Evolutionary conservation across 2,888 invertebrate genomes (phyloP).

Genomic region (Pegoplata infirma): DNA sequence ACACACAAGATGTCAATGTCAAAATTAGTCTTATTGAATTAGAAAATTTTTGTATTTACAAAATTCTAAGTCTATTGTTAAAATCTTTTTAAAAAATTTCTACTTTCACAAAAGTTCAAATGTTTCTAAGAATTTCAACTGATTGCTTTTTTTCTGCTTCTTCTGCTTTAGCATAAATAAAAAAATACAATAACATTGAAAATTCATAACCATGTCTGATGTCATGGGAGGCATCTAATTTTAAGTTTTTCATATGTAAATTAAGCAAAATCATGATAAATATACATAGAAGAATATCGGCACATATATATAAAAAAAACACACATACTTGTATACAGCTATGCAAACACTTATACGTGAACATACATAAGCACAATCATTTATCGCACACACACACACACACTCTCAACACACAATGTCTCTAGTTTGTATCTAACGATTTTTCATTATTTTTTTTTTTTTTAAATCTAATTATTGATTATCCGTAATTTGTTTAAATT

Average conservation of each 20-base stretch:
- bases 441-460: too few species aligned
- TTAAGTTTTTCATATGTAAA: constrained; percentile 26
- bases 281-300: too few species aligned
- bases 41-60: background rate
- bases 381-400: background rate
- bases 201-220: constrained; percentile 22
- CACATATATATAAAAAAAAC: background rate
- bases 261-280: constrained; percentile 2
- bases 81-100: background rate
- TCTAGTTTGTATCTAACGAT: background rate
- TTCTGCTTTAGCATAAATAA: background rate
- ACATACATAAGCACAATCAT: background rate
- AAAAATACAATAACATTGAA: constrained; percentile 5
- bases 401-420: background rate
- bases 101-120: background rate
- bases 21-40: background rate
- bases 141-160: constrained; percentile 6
- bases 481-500: constrained; percentile 46
- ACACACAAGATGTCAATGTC: background rate
- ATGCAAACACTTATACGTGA: background rate
- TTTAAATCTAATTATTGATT: constrained; percentile 49
- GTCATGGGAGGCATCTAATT: constrained; percentile 25
- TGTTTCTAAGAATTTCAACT: constrained; percentile 2
- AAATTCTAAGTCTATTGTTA: background rate
- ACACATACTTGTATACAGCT: background rate